Percentiles rank a stretch among this genome's conserved stretches.
phyloP scores from a whole-genome alignment of 2,888 invertebrate species.

The Pyralis farinalis region DNA sequence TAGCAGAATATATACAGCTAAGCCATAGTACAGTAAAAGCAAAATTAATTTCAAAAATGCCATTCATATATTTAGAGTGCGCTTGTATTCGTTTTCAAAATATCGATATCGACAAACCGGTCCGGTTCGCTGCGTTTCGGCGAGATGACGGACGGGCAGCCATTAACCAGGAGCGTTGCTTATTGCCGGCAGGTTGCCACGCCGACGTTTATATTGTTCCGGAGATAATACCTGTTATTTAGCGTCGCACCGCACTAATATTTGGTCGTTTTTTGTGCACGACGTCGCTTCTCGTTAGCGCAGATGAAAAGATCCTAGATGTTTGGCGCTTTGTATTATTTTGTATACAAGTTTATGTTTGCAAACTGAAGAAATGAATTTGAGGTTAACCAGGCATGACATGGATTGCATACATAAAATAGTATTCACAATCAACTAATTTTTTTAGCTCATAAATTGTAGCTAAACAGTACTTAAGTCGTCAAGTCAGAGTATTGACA shows the following conservation, averaged over 20 bases:
- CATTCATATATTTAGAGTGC: background rate
- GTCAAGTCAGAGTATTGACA: too few species aligned
- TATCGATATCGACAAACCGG: conserved; percentile 31
- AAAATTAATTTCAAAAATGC: background rate
- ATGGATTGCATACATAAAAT: too few species aligned
- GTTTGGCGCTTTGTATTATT: background rate
- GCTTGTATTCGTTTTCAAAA: background rate
- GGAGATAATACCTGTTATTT: conserved; percentile 65
- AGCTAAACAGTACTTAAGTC: too few species aligned
- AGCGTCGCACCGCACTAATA: conserved; percentile 56
- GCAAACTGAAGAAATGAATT: background rate
- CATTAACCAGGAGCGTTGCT: conserved; percentile 52
- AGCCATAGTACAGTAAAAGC: too few species aligned
- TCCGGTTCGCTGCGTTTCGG: conserved; percentile 14
- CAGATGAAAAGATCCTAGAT: conserved; percentile 1
- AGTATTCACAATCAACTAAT: too few species aligned
- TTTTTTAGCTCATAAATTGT: too few species aligned
- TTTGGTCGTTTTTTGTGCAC: conserved; percentile 48
- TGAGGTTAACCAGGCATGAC: too few species aligned
- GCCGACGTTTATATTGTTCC: conserved; percentile 62
- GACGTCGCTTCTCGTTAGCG: conserved; percentile 50
- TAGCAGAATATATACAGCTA: too few species aligned
- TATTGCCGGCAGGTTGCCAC: conserved; percentile 42
- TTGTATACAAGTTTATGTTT: conserved; percentile 2
- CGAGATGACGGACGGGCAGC: conserved; percentile 55